Percentiles rank a stretch among this genome's conserved stretches.
Evolutionary conservation across 2,113 vertebrate genomes (phyloP).

Genomic region (Fukomys damarensis): DNA sequence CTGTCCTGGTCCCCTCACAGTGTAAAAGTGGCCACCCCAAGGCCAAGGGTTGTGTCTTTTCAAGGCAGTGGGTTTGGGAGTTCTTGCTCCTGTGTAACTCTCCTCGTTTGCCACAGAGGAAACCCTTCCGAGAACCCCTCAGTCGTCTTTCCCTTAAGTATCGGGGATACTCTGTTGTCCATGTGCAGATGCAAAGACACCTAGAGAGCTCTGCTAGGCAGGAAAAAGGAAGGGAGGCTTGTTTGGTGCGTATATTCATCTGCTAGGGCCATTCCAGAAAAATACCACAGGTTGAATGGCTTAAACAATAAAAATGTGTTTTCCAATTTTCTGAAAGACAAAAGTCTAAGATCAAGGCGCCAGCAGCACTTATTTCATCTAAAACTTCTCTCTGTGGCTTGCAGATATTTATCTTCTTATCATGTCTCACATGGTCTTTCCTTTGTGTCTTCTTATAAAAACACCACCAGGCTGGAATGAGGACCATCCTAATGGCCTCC

Average conservation of each 20-base stretch:
- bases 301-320: neutral
- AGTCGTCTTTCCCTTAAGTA: neutral
- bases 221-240: neutral
- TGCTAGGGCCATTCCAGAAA: neutral
- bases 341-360: neutral
- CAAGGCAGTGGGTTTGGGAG: neutral
- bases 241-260: neutral
- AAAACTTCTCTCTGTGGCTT: neutral
- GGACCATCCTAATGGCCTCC: neutral
- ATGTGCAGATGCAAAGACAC: neutral
- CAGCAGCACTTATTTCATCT: neutral
- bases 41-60: neutral
- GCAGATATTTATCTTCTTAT: neutral
- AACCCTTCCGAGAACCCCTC: neutral
- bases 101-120: neutral
- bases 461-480: neutral
- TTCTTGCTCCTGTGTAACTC: neutral
- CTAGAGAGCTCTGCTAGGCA: neutral
- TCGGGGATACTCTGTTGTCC: rapidly evolving
- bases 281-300: neutral
- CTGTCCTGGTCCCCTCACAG: neutral
- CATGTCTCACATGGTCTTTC: neutral
- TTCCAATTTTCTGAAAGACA: neutral
- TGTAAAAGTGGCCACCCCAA: neutral
- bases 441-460: neutral